These are phyloP conservation scores for Andrena dorsata DNA, from an alignment of 2,888 invertebrate species.

Conservation along the genomic window DNA sequence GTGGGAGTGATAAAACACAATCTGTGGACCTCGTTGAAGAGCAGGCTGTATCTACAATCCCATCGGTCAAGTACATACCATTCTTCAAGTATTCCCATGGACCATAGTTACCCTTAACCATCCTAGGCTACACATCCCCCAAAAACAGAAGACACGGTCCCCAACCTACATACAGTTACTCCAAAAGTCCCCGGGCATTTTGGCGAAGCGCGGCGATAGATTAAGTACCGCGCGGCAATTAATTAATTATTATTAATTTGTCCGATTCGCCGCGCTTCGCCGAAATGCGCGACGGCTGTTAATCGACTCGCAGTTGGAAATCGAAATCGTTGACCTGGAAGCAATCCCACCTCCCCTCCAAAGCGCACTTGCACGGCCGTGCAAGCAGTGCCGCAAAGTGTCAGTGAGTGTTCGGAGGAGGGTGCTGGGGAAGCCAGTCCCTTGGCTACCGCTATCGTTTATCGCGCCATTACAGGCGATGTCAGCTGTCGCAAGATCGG, in stretches of 20 bases:
- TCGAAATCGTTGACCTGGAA: too few relatives aligned
- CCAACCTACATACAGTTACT: background rate
- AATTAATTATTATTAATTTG: too few relatives aligned
- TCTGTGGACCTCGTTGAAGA: too few relatives aligned
- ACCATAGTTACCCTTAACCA: background rate
- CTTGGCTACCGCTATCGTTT: constrained; percentile 30
- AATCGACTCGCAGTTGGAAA: background rate
- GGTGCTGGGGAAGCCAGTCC: background rate
- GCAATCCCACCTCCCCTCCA: too few relatives aligned
- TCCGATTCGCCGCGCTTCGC: too few relatives aligned
- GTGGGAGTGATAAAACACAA: background rate
- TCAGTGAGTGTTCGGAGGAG: too few relatives aligned
- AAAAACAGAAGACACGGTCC: background rate
- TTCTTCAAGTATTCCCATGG: background rate
- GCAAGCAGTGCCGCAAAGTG: too few relatives aligned
- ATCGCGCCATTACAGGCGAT: background rate
- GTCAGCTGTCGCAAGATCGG: constrained; percentile 21
- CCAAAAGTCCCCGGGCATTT: too few relatives aligned
- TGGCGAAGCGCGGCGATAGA: too few relatives aligned
- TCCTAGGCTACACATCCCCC: background rate
- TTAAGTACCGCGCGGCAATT: too few relatives aligned
- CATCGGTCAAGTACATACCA: background rate
- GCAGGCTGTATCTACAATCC: background rate
- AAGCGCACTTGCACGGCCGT: too few relatives aligned
- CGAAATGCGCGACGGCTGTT: background rate